These are phyloP conservation scores for Coracias cyanogaster DNA, from an alignment of 2,797 vertebrate genomes.

Conservation along the genomic window DNA sequence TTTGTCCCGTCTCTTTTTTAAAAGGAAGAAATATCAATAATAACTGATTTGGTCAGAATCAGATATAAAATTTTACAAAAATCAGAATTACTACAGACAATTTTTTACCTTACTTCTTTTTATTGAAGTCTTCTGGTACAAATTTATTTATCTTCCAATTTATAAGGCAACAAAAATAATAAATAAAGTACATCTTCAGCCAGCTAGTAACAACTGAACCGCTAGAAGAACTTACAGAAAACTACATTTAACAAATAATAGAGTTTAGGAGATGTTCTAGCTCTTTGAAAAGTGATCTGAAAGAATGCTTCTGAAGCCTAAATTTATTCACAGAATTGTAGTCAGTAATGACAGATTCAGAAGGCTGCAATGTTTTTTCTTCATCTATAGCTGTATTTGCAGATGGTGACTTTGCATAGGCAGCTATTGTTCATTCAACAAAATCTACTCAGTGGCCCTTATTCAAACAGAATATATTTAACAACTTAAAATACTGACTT, in stretches of 20 bases:
- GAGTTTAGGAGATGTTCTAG: not conserved
- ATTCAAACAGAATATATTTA: not conserved
- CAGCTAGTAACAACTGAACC: not conserved
- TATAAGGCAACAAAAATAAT: not conserved
- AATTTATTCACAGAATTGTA: not conserved
- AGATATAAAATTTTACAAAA: not conserved
- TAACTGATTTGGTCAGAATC: not conserved
- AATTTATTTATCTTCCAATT: not conserved
- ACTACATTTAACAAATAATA: not conserved
- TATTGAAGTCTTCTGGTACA: not conserved
- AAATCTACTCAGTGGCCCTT: not conserved
- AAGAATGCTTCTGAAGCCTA: not conserved
- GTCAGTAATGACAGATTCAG: not conserved
- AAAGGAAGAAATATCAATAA: not conserved
- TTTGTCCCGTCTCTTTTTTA: not conserved
- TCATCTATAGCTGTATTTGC: constrained; percentile 11
- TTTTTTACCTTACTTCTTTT: not conserved
- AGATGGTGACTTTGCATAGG: not conserved
- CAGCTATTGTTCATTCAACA: not conserved
- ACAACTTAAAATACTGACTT: not conserved
- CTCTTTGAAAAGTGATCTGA: not conserved
- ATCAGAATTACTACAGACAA: fast-evolving
- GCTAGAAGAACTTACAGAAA: not conserved
- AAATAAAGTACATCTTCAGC: not conserved
- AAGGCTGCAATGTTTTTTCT: not conserved